Base-by-base conservation (phyloP, 2,113 vertebrate genomes). In the Condylura cristata region DNA sequence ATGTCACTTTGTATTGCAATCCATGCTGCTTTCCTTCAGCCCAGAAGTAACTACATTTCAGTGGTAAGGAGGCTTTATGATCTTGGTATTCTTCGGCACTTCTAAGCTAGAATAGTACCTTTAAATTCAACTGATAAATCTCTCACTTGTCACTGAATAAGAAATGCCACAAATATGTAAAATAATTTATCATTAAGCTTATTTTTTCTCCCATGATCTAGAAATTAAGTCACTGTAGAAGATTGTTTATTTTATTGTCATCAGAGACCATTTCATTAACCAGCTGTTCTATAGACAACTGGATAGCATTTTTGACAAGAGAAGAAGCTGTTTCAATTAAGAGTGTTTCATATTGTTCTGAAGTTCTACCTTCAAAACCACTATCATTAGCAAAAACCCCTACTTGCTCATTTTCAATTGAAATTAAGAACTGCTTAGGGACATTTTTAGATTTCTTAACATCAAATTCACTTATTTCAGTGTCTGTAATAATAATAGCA, bases 211-310 rank as follows among this genome's bases (percentile, higher is more conserved):
- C 39, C 8, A 18, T 65, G 86, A 87, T 61, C 51, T 96, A 39
- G 81, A 90, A 86, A 44, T 9, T 13, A 65, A 85, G 91, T 95
- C 96, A 93, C 98, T 98, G 98, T 86, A 98, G 94, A 90, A 98
- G 97, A 86, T 96, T 98, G 97, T 98, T 98, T 82, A 98, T 97
- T 72, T 98, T 97, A 60, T 98, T 97, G 78, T 98, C 98, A 86
- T 98, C 98, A 89, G 98, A 97, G 65, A 97, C 97, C 98, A 98
- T 98, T 96, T 99, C 98, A 2, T 96, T 98, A 86, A 98, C 96
- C 90, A 99, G 96, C 97, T 99, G 98, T 93, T 98, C 98, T 89
- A 99, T 92, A 84, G 98, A 99, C 0, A 98, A 98, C 96, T 98
- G 98, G 81, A 99, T 98, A 53, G 98, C 98, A 0, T 98, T 98